Evolutionary conservation across 2,113 vertebrate species (phyloP).

Genomic region (Muscicapa adusta): DNA sequence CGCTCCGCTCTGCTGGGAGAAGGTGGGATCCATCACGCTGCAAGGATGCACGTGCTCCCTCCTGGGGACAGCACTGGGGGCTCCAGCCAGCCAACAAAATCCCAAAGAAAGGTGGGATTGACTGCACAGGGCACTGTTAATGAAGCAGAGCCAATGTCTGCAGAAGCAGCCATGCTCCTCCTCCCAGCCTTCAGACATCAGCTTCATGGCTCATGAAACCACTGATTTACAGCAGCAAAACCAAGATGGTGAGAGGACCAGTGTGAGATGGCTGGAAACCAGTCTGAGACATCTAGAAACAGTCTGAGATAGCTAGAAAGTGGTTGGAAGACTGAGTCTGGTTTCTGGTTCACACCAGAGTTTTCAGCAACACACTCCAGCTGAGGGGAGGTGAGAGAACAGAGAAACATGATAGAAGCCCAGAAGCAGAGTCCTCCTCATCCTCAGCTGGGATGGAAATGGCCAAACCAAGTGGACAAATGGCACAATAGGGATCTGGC

Average conservation of each 20-base stretch:
- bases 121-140: not conserved
- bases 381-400: not conserved
- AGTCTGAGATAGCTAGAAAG: not conserved
- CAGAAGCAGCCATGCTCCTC: not conserved
- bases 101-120: not conserved
- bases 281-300: not conserved
- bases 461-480: not conserved
- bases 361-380: not conserved
- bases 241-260: not conserved
- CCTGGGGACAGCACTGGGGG: not conserved
- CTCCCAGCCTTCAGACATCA: not conserved
- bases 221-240: not conserved
- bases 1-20: accelerated
- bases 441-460: not conserved
- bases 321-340: not conserved
- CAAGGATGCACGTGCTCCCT: accelerated
- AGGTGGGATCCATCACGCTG: not conserved
- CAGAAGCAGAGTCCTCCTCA: not conserved
- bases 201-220: not conserved
- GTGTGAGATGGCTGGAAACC: not conserved
- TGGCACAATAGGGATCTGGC: not conserved
- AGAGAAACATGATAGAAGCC: not conserved
- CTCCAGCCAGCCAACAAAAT: not conserved
- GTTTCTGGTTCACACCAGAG: not conserved
- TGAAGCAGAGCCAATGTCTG: not conserved